These are phyloP conservation scores for Ariolimax columbianus DNA, from an alignment of 2,888 invertebrate species.

Conservation along the genomic window DNA sequence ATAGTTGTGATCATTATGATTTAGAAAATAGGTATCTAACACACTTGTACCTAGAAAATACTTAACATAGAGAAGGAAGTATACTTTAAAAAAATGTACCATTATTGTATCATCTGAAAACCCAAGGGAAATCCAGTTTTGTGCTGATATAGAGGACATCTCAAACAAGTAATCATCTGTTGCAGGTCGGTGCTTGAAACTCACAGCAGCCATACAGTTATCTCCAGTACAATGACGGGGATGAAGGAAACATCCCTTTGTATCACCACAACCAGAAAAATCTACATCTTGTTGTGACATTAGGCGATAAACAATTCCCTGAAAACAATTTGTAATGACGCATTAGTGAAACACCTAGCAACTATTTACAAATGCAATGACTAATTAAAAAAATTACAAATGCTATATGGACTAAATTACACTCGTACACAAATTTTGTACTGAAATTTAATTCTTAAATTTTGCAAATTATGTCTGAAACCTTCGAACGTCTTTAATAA, in stretches of 20 bases:
- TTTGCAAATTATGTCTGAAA: too few species aligned
- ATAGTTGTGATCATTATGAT: too few species aligned
- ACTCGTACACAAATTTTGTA: too few species aligned
- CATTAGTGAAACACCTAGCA: not conserved
- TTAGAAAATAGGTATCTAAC: too few species aligned
- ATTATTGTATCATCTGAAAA: conserved; percentile 88
- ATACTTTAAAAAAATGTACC: conserved; percentile 79
- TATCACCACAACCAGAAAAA: conserved; percentile 82
- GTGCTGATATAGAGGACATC: conserved; percentile 80
- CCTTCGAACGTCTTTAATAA: too few species aligned
- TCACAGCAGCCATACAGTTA: conserved; percentile 86
- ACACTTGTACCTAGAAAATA: too few species aligned
- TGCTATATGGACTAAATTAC: too few species aligned
- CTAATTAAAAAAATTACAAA: too few species aligned
- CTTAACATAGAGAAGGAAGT: not conserved
- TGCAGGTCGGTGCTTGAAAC: conserved; percentile 43
- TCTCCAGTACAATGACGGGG: conserved; percentile 84
- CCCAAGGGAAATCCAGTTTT: conserved; percentile 86
- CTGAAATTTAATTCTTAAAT: too few species aligned
- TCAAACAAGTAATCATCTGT: conserved; percentile 83
- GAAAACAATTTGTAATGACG: not conserved
- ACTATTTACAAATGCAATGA: not conserved
- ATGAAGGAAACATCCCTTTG: conserved; percentile 89
- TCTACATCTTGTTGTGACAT: conserved; percentile 27
- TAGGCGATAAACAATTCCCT: not conserved